Evolutionary conservation across 2,113 vertebrate genomes (phyloP), one percentile per base, ranked within the genome.

Genomic region (Centropus bengalensis): DNA sequence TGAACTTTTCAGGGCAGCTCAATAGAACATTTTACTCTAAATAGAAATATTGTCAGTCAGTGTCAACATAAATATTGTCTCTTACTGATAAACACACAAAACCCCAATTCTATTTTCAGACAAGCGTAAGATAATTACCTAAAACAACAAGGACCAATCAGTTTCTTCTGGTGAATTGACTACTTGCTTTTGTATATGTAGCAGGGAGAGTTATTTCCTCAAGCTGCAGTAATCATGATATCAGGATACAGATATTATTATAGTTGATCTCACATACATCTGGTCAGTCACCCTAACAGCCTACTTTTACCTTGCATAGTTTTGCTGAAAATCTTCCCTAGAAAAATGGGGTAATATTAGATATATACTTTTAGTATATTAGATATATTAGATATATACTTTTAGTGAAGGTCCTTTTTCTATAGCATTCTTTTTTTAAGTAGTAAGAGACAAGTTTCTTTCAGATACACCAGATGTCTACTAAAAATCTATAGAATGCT

Each of bases 1-100:
- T 86, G 87, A 97, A 94, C 88, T 96, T 97, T 96, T 97, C 96
- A 94, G 82, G 58, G 63, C 91, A 95, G 74, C 55, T 93, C 77
- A 92, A 96, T 52, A 92, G 85, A 90, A 90, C 75, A 91, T 95
- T 96, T 96, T 94, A 80, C 87, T 93, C 79, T 81, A 94, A 97
- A 96, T 52, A 96, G 92, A 96, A 89, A 86, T 86, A 63, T 22
- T 96, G 95, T 96, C 97, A 95, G 71, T 97, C 96, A 97, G 44
- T 44, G 42, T 74, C 90, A 96, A 69, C 26, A 64, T 64, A 90
- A 92, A 77, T 95, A 89, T 79, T 82, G 40, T 76, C 62, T 89
- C 51, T 88, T 40, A 88, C 63, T 47, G 49, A 82, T 28, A 83
- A 96, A 85, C 51, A 68, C 44, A 82, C 33, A 69, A 79, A 8